phyloP scores from a whole-genome alignment of 2,797 vertebrate genomes.

The Schizopygopsis pylzovi region DNA sequence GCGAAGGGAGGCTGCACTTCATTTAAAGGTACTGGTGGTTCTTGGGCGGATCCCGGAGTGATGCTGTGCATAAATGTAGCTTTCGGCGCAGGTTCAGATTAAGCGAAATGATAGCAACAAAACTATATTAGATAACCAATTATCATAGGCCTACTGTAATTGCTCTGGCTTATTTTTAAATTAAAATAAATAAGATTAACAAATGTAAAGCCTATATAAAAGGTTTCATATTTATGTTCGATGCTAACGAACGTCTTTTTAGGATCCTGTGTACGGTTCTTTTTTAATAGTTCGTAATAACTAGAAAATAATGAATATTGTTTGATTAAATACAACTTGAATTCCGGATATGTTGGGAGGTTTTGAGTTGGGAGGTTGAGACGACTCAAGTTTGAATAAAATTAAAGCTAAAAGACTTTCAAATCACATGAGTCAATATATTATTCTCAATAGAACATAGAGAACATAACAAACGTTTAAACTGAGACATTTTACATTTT shows the following conservation, averaged over 20 bases:
- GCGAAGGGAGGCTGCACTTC: constrained; percentile 70
- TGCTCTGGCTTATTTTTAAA: background rate
- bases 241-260: background rate
- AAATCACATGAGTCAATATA: no score
- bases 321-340: background rate
- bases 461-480: no score
- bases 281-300: background rate
- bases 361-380: no score
- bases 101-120: background rate
- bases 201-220: background rate
- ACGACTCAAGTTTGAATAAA: no score
- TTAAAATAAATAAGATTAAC: background rate
- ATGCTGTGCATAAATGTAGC: constrained; percentile 62
- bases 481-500: no score
- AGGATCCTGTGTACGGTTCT: background rate
- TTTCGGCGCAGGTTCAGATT: background rate
- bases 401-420: no score
- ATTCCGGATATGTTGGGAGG: no score
- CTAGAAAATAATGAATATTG: background rate
- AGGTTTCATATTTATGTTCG: background rate
- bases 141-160: background rate
- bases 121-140: background rate
- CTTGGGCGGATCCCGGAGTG: constrained; percentile 77
- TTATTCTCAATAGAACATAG: no score
- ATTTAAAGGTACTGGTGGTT: constrained; percentile 68